Percentiles rank a stretch among this genome's conserved stretches.
These are phyloP conservation scores for Quadriops clusia DNA, from an alignment of 2,888 invertebrate species.

Conservation along the genomic window DNA sequence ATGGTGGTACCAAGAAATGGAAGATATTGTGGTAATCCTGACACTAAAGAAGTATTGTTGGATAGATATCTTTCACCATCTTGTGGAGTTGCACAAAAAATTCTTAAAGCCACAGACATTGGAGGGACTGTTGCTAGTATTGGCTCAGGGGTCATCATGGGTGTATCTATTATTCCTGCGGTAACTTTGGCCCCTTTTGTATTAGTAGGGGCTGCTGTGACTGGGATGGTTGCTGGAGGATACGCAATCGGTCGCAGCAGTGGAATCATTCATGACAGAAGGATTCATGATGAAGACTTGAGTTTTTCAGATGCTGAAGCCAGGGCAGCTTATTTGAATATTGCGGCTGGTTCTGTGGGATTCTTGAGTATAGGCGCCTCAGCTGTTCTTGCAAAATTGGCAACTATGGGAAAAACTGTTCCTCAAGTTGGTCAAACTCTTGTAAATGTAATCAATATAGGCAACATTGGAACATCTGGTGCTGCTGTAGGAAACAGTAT, in stretches of 20 bases:
- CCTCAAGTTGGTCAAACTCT: conserved; percentile 7
- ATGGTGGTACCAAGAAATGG: conserved; percentile 45
- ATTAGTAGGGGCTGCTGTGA: conserved; percentile 32
- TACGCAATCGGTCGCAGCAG: conserved; percentile 44
- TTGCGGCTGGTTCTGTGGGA: conserved; percentile 41
- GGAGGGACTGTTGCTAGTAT: conserved; percentile 25
- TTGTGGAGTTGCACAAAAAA: conserved; percentile 23
- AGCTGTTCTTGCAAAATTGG: conserved; percentile 29
- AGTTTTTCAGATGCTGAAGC: conserved; percentile 43
- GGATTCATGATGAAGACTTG: conserved; percentile 33
- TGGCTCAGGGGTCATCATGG: conserved; percentile 41
- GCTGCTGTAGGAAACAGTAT: conserved; percentile 14
- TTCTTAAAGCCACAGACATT: conserved; percentile 24
- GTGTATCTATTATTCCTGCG: conserved; percentile 41
- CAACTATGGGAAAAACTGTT: conserved; percentile 12
- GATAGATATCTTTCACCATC: conserved; percentile 27
- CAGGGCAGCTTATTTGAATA: conserved; percentile 47
- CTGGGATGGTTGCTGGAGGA: conserved; percentile 30
- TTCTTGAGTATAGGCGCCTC: conserved; percentile 21
- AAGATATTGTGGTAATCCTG: conserved; percentile 21
- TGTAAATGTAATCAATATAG: conserved; percentile 13
- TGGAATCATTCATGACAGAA: conserved; percentile 37
- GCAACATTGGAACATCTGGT: conserved; percentile 14
- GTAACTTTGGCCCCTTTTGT: conserved; percentile 39
- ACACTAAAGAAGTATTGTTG: conserved; percentile 24